Base-by-base conservation (phyloP, 2,888 invertebrate species). In the Crossocerus cetratus region DNA sequence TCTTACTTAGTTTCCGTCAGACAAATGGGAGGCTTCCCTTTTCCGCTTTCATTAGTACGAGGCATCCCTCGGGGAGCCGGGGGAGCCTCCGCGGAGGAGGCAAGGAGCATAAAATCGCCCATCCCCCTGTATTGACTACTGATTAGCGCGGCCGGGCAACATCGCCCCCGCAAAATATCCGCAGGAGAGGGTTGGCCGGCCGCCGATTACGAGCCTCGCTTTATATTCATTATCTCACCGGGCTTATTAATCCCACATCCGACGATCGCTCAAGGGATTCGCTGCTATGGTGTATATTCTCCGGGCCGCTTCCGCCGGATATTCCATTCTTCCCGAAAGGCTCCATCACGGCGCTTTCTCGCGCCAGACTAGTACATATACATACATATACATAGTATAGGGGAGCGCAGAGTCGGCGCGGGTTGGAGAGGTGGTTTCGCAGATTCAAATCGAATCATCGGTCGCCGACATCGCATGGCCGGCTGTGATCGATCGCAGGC, bases 191-290 rank as follows among this genome's bases (percentile, higher is more conserved):
- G 18, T 8, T 14, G 23, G 44, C 49, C 20, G 32, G 32, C 32
- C 61, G 23, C n/a, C 55, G 20, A 16, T 32, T n/a, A 3, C 42
- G 21, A 4, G 21, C 49, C 2, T 58, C 42, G 16, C 21, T 69
- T 60, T 59, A 42, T 69, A 69, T 65, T 69, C 60, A 65, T 54
- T 54, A 18, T 16, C 54, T 53, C 32, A 32, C 14, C 21, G 21
- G 22, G 11, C 44, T 65, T 65, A 65, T 69, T 65, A 69, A 54
- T 60, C 42, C 53, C 61, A 23, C 18, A 23, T 61, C 20, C 53
- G 16, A 32, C 32, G 42, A 56, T 62, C 21, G n/a, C 43, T 14
- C 21, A 13, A 23, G n/a, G 18, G 43, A 16, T 18, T 22, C 56
- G 14, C 43, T 43, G 21, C 18, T 45, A 60, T 61, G n/a, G n/a